A percentile compares a stretch with the other conserved stretches of the same genome.
phyloP scores from a whole-genome alignment of 2,113 vertebrate species.

The Sinosuthora webbiana region DNA sequence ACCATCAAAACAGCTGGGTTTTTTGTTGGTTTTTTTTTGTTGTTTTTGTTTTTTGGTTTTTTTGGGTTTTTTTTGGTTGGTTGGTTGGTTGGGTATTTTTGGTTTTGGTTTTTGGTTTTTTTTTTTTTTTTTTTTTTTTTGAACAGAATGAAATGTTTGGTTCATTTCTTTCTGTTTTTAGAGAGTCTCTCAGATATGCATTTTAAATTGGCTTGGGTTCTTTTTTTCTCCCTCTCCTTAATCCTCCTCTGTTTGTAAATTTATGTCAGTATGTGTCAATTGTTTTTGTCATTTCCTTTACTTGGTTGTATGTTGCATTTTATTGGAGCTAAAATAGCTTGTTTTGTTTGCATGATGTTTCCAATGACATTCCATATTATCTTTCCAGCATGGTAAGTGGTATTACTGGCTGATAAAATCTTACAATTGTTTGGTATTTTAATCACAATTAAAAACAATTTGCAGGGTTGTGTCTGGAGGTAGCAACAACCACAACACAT shows the following conservation, averaged over 20 bases:
- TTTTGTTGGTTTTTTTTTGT: not conserved
- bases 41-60: too few species aligned
- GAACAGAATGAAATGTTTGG: not conserved
- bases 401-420: not conserved
- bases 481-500: not conserved
- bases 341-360: not conserved
- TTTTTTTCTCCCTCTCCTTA: not conserved
- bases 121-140: not conserved
- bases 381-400: not conserved
- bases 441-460: not conserved
- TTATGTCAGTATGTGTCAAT: not conserved
- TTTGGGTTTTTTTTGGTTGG: too few species aligned
- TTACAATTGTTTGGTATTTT: not conserved
- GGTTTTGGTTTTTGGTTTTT: too few species aligned
- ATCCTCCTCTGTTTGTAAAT: not conserved
- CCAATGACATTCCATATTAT: not conserved
- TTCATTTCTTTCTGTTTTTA: not conserved
- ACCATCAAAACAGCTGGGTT: not conserved
- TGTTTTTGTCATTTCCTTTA: not conserved
- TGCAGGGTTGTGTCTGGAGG: not conserved
- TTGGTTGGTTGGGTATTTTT: too few species aligned
- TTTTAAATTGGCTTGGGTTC: not conserved
- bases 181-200: rapidly evolving
- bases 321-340: not conserved
- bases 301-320: not conserved